Percentiles rank a stretch among this genome's conserved stretches.
Evolutionary conservation across 2,888 invertebrate species (phyloP).

Genomic region (Mimachlamys varia): DNA sequence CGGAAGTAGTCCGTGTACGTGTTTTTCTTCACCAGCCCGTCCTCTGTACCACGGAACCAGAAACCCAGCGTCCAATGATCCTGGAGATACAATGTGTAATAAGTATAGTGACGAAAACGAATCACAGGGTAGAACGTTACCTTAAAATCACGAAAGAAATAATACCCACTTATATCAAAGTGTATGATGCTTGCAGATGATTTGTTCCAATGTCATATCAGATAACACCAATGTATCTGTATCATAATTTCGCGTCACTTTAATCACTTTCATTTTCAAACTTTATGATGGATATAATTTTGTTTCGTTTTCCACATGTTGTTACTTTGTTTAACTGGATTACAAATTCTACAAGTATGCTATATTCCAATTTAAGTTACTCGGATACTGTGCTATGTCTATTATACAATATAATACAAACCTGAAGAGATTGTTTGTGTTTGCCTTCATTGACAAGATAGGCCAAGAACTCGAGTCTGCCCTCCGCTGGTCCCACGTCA

Average conservation of each 20-base stretch:
- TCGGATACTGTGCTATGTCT: too few relatives aligned
- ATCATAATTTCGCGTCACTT: too few relatives aligned
- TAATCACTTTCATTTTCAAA: too few relatives aligned
- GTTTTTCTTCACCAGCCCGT: conserved; percentile 70
- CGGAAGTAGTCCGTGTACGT: conserved; percentile 75
- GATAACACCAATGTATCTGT: too few relatives aligned
- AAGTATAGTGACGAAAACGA: not conserved
- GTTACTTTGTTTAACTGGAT: too few relatives aligned
- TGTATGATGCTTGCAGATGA: too few relatives aligned
- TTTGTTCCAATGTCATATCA: too few relatives aligned
- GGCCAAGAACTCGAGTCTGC: conserved; percentile 73
- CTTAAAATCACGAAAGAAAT: not conserved
- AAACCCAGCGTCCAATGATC: conserved; percentile 74
- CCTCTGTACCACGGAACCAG: conserved; percentile 74
- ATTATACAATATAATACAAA: not conserved
- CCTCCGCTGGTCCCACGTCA: conserved; percentile 68
- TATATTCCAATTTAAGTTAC: too few relatives aligned
- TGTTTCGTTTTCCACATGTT: too few relatives aligned
- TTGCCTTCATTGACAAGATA: conserved; percentile 70
- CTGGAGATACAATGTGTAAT: conserved; percentile 56
- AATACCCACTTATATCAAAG: too few relatives aligned
- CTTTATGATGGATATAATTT: too few relatives aligned
- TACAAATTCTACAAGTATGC: too few relatives aligned
- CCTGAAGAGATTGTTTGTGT: conserved; percentile 62
- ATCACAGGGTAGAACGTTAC: not conserved